A percentile compares a stretch with the other conserved stretches of the same genome.
phyloP scores from a whole-genome alignment of 2,888 invertebrate genomes.

The Machimus atricapillus region DNA sequence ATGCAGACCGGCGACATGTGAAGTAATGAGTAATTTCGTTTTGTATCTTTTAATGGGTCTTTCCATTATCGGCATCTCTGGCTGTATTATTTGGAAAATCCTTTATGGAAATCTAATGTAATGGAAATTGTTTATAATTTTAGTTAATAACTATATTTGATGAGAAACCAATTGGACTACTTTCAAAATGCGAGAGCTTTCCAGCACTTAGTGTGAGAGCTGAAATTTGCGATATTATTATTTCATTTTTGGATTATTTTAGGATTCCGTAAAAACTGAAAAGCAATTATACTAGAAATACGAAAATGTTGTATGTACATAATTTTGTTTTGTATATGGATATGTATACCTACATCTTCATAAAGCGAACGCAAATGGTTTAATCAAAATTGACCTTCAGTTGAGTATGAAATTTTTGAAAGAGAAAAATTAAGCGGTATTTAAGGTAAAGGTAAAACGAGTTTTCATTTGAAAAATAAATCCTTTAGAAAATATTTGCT shows the following conservation, averaged over 20 bases:
- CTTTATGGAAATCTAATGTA: background rate
- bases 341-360: no score
- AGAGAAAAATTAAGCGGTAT: no score
- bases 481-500: no score
- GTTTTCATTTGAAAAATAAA: background rate
- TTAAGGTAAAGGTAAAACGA: no score
- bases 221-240: no score
- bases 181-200: no score
- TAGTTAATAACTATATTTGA: background rate
- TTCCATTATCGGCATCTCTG: background rate
- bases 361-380: background rate
- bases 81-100: background rate
- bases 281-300: no score
- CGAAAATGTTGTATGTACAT: no score
- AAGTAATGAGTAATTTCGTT: background rate
- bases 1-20: background rate
- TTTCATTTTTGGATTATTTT: no score
- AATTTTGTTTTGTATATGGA: no score
- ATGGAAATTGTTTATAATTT: background rate
- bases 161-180: background rate
- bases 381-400: background rate
- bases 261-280: no score
- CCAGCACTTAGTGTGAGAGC: no score
- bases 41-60: background rate
- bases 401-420: background rate